These are phyloP conservation scores for Hipparchia sbordonii DNA, from an alignment of 2,888 invertebrate genomes.

Conservation along the genomic window DNA sequence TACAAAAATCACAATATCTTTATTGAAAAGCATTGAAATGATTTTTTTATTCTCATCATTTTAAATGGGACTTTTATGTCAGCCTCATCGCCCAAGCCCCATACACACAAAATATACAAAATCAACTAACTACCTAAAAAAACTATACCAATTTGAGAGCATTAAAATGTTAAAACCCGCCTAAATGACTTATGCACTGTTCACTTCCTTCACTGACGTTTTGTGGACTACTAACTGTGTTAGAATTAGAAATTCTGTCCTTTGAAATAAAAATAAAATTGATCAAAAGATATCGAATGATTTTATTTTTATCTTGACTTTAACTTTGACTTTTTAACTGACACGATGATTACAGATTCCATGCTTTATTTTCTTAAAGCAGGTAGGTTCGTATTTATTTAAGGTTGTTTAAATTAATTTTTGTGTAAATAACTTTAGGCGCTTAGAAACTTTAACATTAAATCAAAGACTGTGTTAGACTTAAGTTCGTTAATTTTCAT, in stretches of 20 bases:
- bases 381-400: neutral
- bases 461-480: conserved; percentile 42
- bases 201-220: too few species aligned
- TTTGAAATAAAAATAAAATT: neutral
- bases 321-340: neutral
- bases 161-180: too few species aligned
- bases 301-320: neutral
- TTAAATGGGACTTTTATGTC: too few species aligned
- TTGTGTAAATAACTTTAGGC: conserved; percentile 30
- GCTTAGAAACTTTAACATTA: conserved; percentile 35
- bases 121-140: too few species aligned
- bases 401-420: conserved; percentile 11
- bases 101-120: too few species aligned
- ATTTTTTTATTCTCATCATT: too few species aligned
- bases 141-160: too few species aligned
- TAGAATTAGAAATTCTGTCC: neutral
- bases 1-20: too few species aligned
- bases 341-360: neutral
- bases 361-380: conserved; percentile 13
- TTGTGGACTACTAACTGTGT: too few species aligned
- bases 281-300: neutral
- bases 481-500: conserved; percentile 30
- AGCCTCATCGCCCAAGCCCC: too few species aligned
- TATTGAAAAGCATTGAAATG: too few species aligned
- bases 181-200: too few species aligned